These are phyloP conservation scores for Acanthisitta chloris DNA, from an alignment of 2,113 vertebrate species.

Conservation along the genomic window DNA sequence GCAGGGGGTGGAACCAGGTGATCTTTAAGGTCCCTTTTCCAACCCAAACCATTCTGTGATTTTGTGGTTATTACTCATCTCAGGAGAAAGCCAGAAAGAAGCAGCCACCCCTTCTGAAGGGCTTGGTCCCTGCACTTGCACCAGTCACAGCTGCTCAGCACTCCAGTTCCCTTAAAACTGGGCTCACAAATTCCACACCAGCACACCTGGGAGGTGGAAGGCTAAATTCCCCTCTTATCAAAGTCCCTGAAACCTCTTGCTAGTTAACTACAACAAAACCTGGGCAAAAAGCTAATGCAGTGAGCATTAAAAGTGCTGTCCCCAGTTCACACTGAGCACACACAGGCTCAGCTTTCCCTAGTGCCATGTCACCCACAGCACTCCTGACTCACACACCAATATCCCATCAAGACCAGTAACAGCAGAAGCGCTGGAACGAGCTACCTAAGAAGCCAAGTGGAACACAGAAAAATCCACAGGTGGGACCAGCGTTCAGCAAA, in stretches of 20 bases:
- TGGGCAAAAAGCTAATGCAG: accelerated
- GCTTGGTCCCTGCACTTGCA: neutral
- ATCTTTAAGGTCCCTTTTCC: neutral
- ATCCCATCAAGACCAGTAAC: accelerated
- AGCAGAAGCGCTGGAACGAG: accelerated
- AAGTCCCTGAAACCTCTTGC: neutral
- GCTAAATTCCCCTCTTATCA: neutral
- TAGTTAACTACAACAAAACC: neutral
- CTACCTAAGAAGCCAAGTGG: neutral
- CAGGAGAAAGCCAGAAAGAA: neutral
- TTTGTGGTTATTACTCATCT: neutral
- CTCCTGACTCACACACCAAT: neutral
- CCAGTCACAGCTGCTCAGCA: neutral
- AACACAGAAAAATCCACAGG: neutral
- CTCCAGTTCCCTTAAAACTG: neutral
- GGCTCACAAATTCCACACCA: neutral
- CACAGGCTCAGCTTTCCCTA: neutral
- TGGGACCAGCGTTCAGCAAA: neutral
- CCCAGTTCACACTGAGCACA: no score
- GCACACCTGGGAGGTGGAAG: neutral
- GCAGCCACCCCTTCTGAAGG: accelerated
- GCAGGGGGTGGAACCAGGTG: neutral
- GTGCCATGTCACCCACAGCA: neutral
- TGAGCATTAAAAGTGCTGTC: accelerated
- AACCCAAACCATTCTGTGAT: neutral